Evolutionary conservation across 2,797 vertebrate species (phyloP).

Genomic region (Mustela erminea): DNA sequence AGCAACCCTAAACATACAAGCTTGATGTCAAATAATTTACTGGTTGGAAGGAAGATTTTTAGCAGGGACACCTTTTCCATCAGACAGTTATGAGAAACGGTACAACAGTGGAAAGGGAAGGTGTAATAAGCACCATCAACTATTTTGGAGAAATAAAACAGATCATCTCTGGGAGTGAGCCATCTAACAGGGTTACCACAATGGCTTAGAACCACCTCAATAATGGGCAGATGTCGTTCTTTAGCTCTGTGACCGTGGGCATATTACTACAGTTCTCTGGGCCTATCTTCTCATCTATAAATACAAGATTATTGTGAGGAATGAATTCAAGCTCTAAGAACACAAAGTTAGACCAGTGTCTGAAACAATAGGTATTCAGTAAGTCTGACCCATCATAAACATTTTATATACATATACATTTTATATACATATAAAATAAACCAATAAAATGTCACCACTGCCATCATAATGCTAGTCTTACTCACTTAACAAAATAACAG

Average conservation of each 20-base stretch:
- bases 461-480: neutral
- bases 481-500: neutral
- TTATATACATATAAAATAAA: no score
- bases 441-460: neutral
- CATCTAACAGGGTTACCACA: neutral
- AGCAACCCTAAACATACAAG: neutral
- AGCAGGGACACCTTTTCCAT: constrained; percentile 10
- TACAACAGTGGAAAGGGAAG: neutral
- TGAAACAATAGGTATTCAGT: neutral
- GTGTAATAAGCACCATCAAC: neutral
- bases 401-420: neutral
- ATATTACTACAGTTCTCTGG: neutral
- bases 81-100: constrained; percentile 38
- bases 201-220: neutral
- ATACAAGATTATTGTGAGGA: neutral
- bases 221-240: neutral
- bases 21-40: neutral
- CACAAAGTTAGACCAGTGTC: neutral
- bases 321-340: neutral
- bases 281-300: neutral
- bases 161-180: neutral
- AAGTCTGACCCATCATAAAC: neutral
- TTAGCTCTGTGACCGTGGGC: neutral
- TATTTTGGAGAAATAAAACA: neutral
- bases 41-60: constrained; percentile 16